Conservation (phyloP, 1,140 invertebrate species). For the Eurosta solidaginis region DNA sequence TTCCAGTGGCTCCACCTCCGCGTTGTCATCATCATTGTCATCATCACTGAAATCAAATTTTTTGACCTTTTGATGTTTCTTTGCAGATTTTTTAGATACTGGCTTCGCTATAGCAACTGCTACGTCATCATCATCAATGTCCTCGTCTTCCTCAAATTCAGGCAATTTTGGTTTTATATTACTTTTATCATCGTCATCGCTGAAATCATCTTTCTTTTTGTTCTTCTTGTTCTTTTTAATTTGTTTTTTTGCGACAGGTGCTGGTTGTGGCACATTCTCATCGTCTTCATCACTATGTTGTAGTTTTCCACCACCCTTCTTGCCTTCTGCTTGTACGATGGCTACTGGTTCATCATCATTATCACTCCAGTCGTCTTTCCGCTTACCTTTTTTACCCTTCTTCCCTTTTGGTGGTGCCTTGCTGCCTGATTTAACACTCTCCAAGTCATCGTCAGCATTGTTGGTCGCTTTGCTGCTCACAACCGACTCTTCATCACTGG, state of each 20-base stretch:
- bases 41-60: slow-evolving; percentile 47
- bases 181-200: slow-evolving; percentile 42
- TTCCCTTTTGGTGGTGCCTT: slow-evolving; percentile 62
- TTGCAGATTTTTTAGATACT: slow-evolving; percentile 44
- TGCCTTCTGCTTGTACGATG: not conserved
- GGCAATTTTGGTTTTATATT: slow-evolving; percentile 25
- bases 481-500: slow-evolving; percentile 47
- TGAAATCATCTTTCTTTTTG: slow-evolving; percentile 49
- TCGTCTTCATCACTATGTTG: slow-evolving; percentile 48
- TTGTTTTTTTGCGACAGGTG: slow-evolving; percentile 45
- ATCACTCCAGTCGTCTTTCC: slow-evolving; percentile 53
- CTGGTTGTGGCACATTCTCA: slow-evolving; percentile 54
- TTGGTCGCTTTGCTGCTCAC: slow-evolving; percentile 33
- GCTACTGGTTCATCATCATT: slow-evolving; percentile 37
- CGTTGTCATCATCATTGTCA: slow-evolving; percentile 42
- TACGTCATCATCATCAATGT: slow-evolving; percentile 37
- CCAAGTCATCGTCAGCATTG: slow-evolving; percentile 61
- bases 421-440: slow-evolving; percentile 60
- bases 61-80: slow-evolving; percentile 48
- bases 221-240: slow-evolving; percentile 52
- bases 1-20: not conserved
- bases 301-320: slow-evolving; percentile 27
- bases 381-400: slow-evolving; percentile 53
- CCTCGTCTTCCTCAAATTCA: slow-evolving; percentile 32
- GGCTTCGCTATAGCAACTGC: slow-evolving; percentile 38